A percentile compares a stretch with the other conserved stretches of the same genome.
Conservation (phyloP, 2,888 invertebrate genomes). For the Aleiodes alternator region DNA sequence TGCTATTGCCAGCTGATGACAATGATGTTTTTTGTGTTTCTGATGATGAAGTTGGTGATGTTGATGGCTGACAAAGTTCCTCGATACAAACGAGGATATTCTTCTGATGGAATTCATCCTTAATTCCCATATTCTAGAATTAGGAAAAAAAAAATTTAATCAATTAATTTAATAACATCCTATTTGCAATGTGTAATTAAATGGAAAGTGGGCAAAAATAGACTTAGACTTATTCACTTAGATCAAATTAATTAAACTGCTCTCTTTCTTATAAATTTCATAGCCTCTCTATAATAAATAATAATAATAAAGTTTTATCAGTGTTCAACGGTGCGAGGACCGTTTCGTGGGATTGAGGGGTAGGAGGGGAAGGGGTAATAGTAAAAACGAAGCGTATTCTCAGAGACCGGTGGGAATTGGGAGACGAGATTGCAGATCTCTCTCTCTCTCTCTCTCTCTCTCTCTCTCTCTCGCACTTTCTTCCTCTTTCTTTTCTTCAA, state of each 20-base stretch:
- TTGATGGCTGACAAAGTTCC: conserved; percentile 77
- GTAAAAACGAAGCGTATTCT: conserved; percentile 22
- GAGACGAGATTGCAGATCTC: conserved; percentile 27
- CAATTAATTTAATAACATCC: not conserved
- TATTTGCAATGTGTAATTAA: no score
- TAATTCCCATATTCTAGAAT: conserved; percentile 84
- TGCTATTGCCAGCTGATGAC: conserved; percentile 53
- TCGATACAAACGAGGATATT: conserved; percentile 82
- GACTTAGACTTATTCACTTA: no score
- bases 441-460: not conserved
- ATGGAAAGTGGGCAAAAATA: no score
- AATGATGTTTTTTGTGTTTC: conserved; percentile 55
- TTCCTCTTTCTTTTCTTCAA: not conserved
- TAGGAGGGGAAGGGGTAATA: not conserved
- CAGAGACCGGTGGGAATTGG: conserved; percentile 27
- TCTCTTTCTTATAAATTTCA: no score
- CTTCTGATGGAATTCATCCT: conserved; percentile 84
- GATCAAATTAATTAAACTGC: no score
- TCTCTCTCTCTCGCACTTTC: not conserved
- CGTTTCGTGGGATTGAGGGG: not conserved
- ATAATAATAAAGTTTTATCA: not conserved
- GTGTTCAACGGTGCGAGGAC: not conserved
- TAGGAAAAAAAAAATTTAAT: not conserved
- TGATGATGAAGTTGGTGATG: conserved; percentile 58
- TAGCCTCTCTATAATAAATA: no score